phyloP scores from a whole-genome alignment of 2,888 invertebrate species.

The Drosophila rellima region DNA sequence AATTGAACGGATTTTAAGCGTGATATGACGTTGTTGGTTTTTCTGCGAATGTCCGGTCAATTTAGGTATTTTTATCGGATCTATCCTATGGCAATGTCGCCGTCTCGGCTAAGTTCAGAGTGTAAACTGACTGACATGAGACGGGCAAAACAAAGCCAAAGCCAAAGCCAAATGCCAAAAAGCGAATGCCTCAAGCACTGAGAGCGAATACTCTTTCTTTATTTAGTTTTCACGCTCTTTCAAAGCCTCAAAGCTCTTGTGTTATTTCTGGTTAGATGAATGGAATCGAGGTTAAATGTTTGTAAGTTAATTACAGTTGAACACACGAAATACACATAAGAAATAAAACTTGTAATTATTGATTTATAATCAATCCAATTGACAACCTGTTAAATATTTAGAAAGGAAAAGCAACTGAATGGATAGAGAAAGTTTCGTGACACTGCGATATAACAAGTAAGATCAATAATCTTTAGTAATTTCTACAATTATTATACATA shows the following conservation, averaged over 20 bases:
- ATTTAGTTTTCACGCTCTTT: not conserved
- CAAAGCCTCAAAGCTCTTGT: slow-evolving; percentile 1
- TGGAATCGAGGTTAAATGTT: slow-evolving; percentile 27
- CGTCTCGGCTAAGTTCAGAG: slow-evolving; percentile 33
- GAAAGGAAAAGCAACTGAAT: not conserved
- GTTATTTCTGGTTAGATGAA: slow-evolving; percentile 1
- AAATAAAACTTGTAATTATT: slow-evolving; percentile 19
- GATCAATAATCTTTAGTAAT: slow-evolving; percentile 2
- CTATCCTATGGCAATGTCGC: not conserved
- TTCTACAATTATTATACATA: not conserved
- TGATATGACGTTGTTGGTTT: slow-evolving; percentile 2
- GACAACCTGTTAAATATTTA: slow-evolving; percentile 6
- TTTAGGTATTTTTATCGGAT: not conserved
- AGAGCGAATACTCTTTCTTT: slow-evolving; percentile 8
- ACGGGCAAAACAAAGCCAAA: not conserved
- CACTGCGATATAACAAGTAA: not conserved
- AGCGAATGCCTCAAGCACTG: slow-evolving; percentile 1
- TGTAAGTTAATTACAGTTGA: slow-evolving; percentile 8
- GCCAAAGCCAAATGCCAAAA: not conserved
- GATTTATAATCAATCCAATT: slow-evolving; percentile 3
- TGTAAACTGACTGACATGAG: slow-evolving; percentile 41
- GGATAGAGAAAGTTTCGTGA: not conserved
- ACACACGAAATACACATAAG: slow-evolving; percentile 25
- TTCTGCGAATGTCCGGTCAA: slow-evolving; percentile 17
- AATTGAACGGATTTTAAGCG: not conserved